Evolutionary conservation across 2,113 vertebrate species (phyloP).

Genomic region (Callionymus lyra): DNA sequence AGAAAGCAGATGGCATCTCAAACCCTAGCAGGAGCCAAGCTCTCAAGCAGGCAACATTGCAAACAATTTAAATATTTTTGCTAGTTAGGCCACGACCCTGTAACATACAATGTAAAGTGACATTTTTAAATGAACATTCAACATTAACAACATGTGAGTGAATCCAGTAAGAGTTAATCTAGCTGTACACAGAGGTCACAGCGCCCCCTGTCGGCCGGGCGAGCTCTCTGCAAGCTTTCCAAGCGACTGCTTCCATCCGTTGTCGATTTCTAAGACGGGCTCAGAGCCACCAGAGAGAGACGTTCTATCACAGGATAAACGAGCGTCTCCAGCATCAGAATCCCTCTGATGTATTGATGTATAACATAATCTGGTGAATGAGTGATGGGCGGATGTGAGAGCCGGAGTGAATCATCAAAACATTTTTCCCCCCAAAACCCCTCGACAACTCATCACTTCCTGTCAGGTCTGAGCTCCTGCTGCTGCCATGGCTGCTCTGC

Average conservation of each 20-base stretch:
- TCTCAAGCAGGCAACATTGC: too few relatives aligned
- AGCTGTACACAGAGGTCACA: too few relatives aligned
- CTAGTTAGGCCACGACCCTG: too few relatives aligned
- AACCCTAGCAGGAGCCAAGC: too few relatives aligned
- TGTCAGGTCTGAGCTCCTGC: constrained; percentile 24
- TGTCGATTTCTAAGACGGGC: background rate
- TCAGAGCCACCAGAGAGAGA: background rate
- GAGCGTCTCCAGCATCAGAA: constrained; percentile 2
- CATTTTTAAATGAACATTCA: too few relatives aligned
- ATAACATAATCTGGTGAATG: background rate
- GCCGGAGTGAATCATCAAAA: constrained; percentile 17
- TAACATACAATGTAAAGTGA: too few relatives aligned
- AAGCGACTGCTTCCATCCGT: background rate
- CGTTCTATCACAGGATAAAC: background rate
- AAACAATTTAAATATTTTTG: too few relatives aligned
- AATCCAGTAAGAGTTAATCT: too few relatives aligned
- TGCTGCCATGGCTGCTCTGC: constrained; percentile 25
- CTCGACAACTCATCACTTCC: constrained; percentile 5
- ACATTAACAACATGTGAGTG: too few relatives aligned
- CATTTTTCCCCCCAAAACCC: constrained; percentile 5
- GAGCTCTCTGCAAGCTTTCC: background rate
- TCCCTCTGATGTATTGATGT: background rate
- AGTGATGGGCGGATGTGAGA: background rate
- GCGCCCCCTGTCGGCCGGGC: too few relatives aligned
- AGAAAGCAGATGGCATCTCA: too few relatives aligned